These are phyloP conservation scores for Taenaris catops DNA, from an alignment of 2,888 invertebrate genomes.

Conservation along the genomic window DNA sequence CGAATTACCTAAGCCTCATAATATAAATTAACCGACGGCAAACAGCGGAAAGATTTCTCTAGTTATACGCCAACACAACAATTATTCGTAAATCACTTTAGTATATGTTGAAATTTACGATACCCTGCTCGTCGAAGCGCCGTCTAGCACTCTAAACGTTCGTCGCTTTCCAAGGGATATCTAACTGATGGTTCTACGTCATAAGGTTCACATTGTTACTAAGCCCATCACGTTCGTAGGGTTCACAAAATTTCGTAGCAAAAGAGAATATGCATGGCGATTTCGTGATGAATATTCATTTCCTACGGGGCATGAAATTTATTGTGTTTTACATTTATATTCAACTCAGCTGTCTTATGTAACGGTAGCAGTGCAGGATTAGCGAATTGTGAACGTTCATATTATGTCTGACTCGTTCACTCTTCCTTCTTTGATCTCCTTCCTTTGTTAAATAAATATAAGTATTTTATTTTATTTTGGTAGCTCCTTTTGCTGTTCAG, in stretches of 20 bases:
- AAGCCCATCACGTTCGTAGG: slow-evolving; percentile 37
- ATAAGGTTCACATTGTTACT: slow-evolving; percentile 59
- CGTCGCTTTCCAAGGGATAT: slow-evolving; percentile 41
- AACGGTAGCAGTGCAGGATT: slow-evolving; percentile 78
- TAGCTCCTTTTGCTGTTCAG: background rate
- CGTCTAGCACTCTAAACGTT: slow-evolving; percentile 50
- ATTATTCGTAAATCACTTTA: slow-evolving; percentile 81
- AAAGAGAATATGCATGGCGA: slow-evolving; percentile 79
- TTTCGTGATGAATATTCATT: slow-evolving; percentile 81
- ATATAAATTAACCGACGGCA: slow-evolving; percentile 78
- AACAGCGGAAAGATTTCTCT: slow-evolving; percentile 80
- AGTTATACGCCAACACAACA: slow-evolving; percentile 79
- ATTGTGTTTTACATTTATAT: slow-evolving; percentile 81
- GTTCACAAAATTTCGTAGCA: slow-evolving; percentile 66
- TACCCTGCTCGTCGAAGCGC: slow-evolving; percentile 51
- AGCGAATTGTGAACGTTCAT: slow-evolving; percentile 75
- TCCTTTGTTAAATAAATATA: slow-evolving; percentile 2
- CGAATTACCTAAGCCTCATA: slow-evolving; percentile 79
- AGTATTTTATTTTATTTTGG: background rate
- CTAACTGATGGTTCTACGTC: slow-evolving; percentile 41
- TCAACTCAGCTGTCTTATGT: slow-evolving; percentile 78
- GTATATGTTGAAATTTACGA: slow-evolving; percentile 80
- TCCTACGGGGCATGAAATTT: slow-evolving; percentile 80
- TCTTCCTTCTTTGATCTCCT: slow-evolving; percentile 7
- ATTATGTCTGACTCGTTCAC: slow-evolving; percentile 51